These are phyloP conservation scores for Pseudorhiza aurosa DNA, from an alignment of 30 jellyfish, hydroid and myxozoan genomes.

Conservation along the genomic window DNA sequence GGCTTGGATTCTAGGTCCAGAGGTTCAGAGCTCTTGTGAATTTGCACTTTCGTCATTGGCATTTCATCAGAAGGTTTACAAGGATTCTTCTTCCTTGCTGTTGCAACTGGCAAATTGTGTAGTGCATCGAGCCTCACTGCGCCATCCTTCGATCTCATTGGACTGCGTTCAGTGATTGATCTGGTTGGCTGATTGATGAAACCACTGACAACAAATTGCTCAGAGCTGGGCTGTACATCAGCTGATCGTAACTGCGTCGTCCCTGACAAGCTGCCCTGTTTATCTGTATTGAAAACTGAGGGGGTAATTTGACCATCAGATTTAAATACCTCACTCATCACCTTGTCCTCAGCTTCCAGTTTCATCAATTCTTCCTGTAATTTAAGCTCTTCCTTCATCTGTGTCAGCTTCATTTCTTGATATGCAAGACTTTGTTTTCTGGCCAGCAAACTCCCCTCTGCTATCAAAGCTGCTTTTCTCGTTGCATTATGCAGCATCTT, in stretches of 20 bases:
- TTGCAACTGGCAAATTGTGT: constrained; percentile 15
- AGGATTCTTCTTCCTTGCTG: constrained; percentile 32
- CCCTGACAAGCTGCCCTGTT: constrained; percentile 19
- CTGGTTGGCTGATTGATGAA: constrained; percentile 24
- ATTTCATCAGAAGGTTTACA: constrained; percentile 18
- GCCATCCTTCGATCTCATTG: constrained; percentile 35
- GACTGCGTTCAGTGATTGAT: constrained; percentile 39
- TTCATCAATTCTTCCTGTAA: constrained; percentile 15
- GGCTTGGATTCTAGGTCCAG: constrained; percentile 9
- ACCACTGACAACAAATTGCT: neutral
- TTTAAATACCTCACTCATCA: constrained; percentile 34
- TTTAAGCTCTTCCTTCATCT: constrained; percentile 24
- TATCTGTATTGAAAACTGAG: constrained; percentile 35
- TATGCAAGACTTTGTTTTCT: constrained; percentile 22
- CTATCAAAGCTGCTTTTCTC: constrained; percentile 32
- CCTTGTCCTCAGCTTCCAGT: constrained; percentile 55
- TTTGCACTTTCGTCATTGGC: constrained; percentile 18
- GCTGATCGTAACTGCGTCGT: constrained; percentile 13
- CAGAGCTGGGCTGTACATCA: constrained; percentile 20
- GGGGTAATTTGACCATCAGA: constrained; percentile 24
- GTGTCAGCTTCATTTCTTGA: constrained; percentile 34
- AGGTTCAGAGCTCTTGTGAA: constrained; percentile 39
- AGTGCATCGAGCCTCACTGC: constrained; percentile 4
- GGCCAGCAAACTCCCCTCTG: constrained; percentile 31
- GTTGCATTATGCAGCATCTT: constrained; percentile 41